phyloP scores from a whole-genome alignment of 1,140 invertebrate genomes.

The Mactra quadrangularis region DNA sequence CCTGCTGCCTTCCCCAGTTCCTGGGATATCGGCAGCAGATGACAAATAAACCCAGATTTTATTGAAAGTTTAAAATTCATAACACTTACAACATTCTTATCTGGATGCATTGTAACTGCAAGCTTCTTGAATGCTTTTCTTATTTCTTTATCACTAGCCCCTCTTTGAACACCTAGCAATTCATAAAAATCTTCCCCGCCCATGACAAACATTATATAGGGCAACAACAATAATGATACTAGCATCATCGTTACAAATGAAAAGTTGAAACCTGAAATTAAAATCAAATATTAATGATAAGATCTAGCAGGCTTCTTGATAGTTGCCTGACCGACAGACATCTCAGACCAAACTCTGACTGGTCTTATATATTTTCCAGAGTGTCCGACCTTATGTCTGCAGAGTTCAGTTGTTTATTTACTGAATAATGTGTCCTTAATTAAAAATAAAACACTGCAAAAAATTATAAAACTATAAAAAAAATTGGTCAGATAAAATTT shows the following conservation, averaged over 20 bases:
- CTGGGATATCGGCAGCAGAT: too few relatives aligned
- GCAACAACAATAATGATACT: background rate
- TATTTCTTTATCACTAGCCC: constrained; percentile 90
- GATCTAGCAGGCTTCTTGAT: background rate
- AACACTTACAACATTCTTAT: constrained; percentile 90
- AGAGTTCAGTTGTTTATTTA: too few relatives aligned
- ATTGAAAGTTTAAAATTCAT: too few relatives aligned
- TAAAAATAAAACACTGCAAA: too few relatives aligned
- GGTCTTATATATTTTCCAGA: background rate
- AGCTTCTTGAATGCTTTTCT: constrained; percentile 92
- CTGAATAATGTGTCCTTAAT: too few relatives aligned
- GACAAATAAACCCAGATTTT: too few relatives aligned
- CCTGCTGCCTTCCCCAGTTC: too few relatives aligned
- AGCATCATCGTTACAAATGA: background rate
- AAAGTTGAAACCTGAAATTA: background rate
- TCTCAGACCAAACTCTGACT: background rate
- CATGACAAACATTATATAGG: background rate
- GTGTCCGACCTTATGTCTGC: too few relatives aligned
- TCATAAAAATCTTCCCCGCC: constrained; percentile 87
- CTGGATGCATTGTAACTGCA: constrained; percentile 91
- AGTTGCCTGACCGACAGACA: background rate
- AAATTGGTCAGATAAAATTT: too few relatives aligned
- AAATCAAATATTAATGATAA: background rate
- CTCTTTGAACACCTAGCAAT: constrained; percentile 88
- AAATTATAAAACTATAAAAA: too few relatives aligned